Evolutionary conservation across 1,140 invertebrate genomes (phyloP).

Genomic region (Drosophila aff.): DNA sequence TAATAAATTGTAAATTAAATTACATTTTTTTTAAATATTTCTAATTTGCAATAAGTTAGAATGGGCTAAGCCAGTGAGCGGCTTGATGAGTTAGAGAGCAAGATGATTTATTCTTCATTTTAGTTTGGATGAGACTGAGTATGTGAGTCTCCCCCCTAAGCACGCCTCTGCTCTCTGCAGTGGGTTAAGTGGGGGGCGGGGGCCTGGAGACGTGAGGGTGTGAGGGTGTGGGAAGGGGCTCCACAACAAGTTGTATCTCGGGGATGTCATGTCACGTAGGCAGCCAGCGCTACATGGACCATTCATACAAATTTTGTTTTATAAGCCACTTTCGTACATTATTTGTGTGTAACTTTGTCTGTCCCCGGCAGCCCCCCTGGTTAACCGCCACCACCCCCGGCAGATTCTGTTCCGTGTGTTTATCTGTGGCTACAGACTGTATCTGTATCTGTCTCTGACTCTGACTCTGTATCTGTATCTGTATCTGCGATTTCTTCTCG

Average conservation of each 20-base stretch:
- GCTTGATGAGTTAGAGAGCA: background rate
- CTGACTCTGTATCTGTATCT: conserved; percentile 25
- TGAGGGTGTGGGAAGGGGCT: background rate
- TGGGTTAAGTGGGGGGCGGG: background rate
- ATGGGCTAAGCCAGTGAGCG: no score
- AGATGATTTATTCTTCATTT: background rate
- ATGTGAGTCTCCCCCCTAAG: background rate
- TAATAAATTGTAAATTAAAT: background rate
- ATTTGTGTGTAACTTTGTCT: conserved; percentile 79
- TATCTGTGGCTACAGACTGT: conserved; percentile 34
- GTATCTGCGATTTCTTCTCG: conserved; percentile 33
- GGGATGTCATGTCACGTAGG: conserved; percentile 81
- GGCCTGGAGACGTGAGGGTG: background rate
- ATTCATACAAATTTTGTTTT: conserved; percentile 84
- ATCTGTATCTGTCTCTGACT: conserved; percentile 29
- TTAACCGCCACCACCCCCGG: background rate
- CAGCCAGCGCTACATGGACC: conserved; percentile 72
- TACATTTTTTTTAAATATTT: no score
- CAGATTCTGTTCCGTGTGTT: conserved; percentile 25
- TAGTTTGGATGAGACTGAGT: background rate
- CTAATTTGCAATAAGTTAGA: no score
- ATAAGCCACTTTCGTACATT: conserved; percentile 82
- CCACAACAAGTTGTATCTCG: conserved; percentile 76
- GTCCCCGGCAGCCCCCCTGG: background rate
- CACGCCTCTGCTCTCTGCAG: background rate